Conservation (phyloP, 2,797 vertebrate genomes). For the Podarcis lilfordi region DNA sequence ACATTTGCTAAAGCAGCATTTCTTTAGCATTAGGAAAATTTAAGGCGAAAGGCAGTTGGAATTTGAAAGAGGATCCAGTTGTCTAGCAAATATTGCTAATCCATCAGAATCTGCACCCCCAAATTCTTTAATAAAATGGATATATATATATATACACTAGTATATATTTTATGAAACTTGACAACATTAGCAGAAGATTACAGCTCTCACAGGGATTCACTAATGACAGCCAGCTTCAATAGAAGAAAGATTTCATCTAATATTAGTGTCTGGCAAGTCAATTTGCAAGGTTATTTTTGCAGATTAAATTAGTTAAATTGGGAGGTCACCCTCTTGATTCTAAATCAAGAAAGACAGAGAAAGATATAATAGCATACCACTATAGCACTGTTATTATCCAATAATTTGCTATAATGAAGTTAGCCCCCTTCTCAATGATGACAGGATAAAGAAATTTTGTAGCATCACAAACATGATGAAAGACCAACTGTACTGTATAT, state of each 20-base stretch:
- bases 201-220: constrained; percentile 56
- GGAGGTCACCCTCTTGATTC: constrained; percentile 72
- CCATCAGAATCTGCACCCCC: constrained; percentile 28
- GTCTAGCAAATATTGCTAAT: constrained; percentile 38
- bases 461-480: constrained; percentile 34
- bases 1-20: neutral
- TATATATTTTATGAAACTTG: constrained; percentile 68
- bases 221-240: constrained; percentile 72
- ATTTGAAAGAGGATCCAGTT: constrained; percentile 54
- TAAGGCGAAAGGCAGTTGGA: constrained; percentile 43
- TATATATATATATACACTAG: too few relatives aligned
- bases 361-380: constrained; percentile 55
- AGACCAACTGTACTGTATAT: neutral
- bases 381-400: constrained; percentile 43
- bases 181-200: constrained; percentile 66
- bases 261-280: constrained; percentile 70
- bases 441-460: constrained; percentile 48
- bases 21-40: constrained; percentile 46
- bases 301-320: constrained; percentile 75
- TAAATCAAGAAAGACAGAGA: constrained; percentile 71
- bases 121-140: constrained; percentile 73
- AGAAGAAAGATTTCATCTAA: constrained; percentile 73
- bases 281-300: constrained; percentile 73
- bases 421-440: neutral
- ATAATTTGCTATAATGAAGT: constrained; percentile 56